Percentiles rank a stretch among this genome's conserved stretches.
These are phyloP conservation scores for Polypterus bichir DNA, from an alignment of 2,113 vertebrate species.

Conservation along the genomic window DNA sequence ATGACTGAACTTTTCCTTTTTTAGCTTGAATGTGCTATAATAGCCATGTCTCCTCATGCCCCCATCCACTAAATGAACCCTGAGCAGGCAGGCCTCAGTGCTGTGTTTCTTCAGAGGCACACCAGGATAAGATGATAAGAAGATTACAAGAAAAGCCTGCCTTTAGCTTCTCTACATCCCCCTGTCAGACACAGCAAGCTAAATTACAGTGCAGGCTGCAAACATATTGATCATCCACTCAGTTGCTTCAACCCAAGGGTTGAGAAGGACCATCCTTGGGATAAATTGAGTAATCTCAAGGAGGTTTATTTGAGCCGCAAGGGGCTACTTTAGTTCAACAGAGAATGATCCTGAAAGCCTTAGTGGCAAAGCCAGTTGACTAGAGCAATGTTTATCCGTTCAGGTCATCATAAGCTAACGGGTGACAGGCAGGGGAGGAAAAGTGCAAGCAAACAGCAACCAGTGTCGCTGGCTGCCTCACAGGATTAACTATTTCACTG, in stretches of 20 bases:
- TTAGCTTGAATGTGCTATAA: too few relatives aligned
- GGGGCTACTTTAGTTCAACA: constrained; percentile 39
- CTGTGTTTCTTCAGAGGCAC: constrained; percentile 41
- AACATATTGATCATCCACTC: constrained; percentile 48
- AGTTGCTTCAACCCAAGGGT: constrained; percentile 33
- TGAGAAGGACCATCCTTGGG: constrained; percentile 41
- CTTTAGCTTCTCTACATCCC: constrained; percentile 52
- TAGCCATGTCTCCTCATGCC: too few relatives aligned
- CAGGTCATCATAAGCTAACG: neutral
- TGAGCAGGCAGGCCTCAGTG: too few relatives aligned
- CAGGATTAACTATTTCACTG: neutral
- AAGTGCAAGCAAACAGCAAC: neutral
- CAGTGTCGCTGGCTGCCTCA: too few relatives aligned
- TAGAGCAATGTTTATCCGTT: constrained; percentile 19
- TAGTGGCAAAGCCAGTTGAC: constrained; percentile 26
- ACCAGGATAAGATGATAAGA: constrained; percentile 59
- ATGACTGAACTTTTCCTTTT: too few relatives aligned
- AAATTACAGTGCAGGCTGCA: constrained; percentile 47
- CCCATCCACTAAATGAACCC: too few relatives aligned
- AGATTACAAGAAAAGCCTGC: constrained; percentile 64
- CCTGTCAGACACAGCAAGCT: constrained; percentile 44
- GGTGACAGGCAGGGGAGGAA: neutral
- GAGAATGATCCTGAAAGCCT: constrained; percentile 21
- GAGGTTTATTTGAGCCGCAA: constrained; percentile 49
- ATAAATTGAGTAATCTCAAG: constrained; percentile 49